Base-by-base conservation (phyloP, 2,888 invertebrate species). In the Cheilosia grossa region DNA sequence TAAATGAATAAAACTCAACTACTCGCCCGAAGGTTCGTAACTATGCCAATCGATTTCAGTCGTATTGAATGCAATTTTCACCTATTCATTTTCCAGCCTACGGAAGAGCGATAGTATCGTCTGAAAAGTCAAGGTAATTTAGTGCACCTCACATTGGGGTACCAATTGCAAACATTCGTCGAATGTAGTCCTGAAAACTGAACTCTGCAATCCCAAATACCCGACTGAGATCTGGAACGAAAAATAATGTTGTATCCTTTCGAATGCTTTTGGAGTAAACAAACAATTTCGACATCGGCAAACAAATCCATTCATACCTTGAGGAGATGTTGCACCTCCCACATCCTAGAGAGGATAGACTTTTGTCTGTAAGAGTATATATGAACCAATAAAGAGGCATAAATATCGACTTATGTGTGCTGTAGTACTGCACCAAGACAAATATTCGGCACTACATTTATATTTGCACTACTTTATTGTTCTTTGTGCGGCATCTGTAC, bases 111-210 rank as follows among this genome's bases (percentile, higher is more conserved):
- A 54, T n/a, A 13, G 30, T 30, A 54, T 59, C n/a, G 15, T 27
- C 5, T 19, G 17, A 19, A 67, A 66, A 75, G 61, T 59, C 59
- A 69, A 69, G 67, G 53, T 67, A 61, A 61, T 44, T 37, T 58
- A 33, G 17, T 59, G 42, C 42, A 49, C 30, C 49, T 30, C 33
- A 21, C 17, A 24, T 47, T 66, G 66, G 9, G 33, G 10, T 51
- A 37, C 33, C 44, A 49, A 67, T 40, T 61, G 77, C 53, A 69
- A 77, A 67, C 44, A 69, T 19, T 54, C 3, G 2, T 47, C 44
- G 17, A 44, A 44, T 2, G 1, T 2, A 17, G 37, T 30, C 30
- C 30, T 30, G 30, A 2, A 9, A 2, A 9, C 27, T 9, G 30
- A 30, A 4, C 13, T 30, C 27, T 9, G 37, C n/a, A 53, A 7